Base-by-base conservation (phyloP, 2,797 vertebrate genomes). In the Melanotaenia maccullochi region DNA sequence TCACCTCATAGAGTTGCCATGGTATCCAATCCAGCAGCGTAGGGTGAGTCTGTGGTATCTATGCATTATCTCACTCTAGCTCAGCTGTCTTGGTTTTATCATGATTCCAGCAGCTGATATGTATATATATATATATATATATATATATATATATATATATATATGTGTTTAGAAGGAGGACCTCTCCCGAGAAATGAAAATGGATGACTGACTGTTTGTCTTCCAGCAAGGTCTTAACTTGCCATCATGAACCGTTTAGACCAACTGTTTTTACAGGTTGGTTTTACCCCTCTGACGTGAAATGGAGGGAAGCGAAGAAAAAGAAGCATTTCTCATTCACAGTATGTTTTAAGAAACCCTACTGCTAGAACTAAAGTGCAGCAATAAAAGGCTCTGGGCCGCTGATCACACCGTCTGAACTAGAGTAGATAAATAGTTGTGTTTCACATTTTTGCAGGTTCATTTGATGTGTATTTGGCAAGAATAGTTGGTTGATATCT, bases 1-100 rank as follows among this genome's bases (percentile, higher is more conserved):
- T 94, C 87, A 93, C 89, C 92, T 90, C 83, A 0, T 59, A 22
- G 30, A 67, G 89, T 92, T 89, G 68, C 82, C 73, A 84, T 71
- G 79, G 89, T 63, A 87, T 91, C 88, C 66, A 76, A 79, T 78
- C 76, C 73, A 86, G 84, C 78, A 75, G 79, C 54, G n/a, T 60
- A 60, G 81, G 65, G 68, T 64, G 79, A 89, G 78, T 65, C 61
- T 14, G 62, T 5, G 9, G 73, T 84, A 81, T 79, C 33, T 30
- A 58, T 5, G 14, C 49, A 33, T 60, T 73, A 66, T 85, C 80
- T 84, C 5, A 1, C 12, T 22, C 67, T 73, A 60, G 69, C 80
- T 78, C 14, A 56, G 58, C 71, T 67, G 68, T 70, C 75, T 79
- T 32, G 44, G 85, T 89, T 90, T 91, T 65, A 73, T 89, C 87